These are phyloP conservation scores for Chironomus striatipennis DNA, from an alignment of 1,140 invertebrate genomes.

Conservation along the genomic window DNA sequence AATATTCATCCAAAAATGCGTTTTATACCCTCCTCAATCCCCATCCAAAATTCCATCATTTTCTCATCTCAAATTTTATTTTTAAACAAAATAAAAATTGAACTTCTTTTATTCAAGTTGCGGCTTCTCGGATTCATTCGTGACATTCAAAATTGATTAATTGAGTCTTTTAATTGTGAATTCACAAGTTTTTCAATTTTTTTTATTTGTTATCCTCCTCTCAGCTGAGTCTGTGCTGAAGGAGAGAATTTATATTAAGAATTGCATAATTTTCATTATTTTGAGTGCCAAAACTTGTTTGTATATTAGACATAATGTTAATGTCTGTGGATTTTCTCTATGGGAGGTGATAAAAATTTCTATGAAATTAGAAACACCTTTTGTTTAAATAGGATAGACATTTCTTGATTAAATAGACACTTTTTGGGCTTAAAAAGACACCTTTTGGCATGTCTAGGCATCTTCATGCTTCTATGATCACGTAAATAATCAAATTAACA, in stretches of 20 bases:
- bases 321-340: neutral
- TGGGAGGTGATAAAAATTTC: neutral
- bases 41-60: too few relatives aligned
- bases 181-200: neutral
- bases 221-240: neutral
- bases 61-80: neutral
- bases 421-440: too few relatives aligned
- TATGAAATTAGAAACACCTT: neutral
- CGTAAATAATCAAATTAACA: neutral
- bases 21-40: too few relatives aligned
- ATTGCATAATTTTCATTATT: too few relatives aligned
- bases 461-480: neutral
- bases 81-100: neutral
- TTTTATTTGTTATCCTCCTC: too few relatives aligned
- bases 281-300: conserved; percentile 8
- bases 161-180: neutral
- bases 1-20: too few relatives aligned
- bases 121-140: conserved; percentile 4
- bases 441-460: too few relatives aligned
- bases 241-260: too few relatives aligned
- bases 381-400: neutral
- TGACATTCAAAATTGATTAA: conserved; percentile 23
- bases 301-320: neutral
- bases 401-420: neutral
- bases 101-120: conserved; percentile 11